Conservation (phyloP, 35 echinoderm and acorn worm species). For the Anneissia japonica region DNA sequence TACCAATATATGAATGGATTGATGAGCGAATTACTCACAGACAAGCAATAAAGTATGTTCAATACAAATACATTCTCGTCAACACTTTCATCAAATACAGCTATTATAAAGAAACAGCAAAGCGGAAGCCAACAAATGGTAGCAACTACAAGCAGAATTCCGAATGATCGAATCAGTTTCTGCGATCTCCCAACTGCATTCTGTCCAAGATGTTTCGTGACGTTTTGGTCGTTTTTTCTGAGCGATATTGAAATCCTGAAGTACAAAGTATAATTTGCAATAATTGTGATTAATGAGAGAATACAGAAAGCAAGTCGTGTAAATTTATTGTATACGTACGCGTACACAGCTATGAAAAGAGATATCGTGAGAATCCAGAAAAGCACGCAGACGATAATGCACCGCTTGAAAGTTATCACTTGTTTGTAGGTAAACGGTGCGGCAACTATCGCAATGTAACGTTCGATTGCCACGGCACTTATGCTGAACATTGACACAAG, state of each 20-base stretch:
- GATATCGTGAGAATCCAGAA: neutral
- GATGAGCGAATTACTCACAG: neutral
- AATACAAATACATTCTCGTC: neutral
- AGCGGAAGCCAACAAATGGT: neutral
- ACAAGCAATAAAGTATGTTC: neutral
- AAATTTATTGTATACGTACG: neutral
- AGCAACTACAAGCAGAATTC: neutral
- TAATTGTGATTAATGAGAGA: neutral
- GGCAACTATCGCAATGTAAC: neutral
- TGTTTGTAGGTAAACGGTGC: neutral
- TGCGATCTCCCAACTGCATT: neutral
- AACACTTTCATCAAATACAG: neutral
- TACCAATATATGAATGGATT: neutral
- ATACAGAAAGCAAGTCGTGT: neutral
- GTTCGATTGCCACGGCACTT: neutral
- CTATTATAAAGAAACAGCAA: neutral
- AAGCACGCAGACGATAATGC: neutral
- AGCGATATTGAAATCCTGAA: neutral
- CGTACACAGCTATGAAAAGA: neutral
- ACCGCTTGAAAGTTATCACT: neutral
- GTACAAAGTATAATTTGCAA: neutral
- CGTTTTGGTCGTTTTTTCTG: neutral
- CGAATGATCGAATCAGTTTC: neutral
- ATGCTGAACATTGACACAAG: neutral
- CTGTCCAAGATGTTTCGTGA: neutral